phyloP scores from a whole-genome alignment of 2,888 invertebrate genomes.

The Ormyrus rosae region DNA sequence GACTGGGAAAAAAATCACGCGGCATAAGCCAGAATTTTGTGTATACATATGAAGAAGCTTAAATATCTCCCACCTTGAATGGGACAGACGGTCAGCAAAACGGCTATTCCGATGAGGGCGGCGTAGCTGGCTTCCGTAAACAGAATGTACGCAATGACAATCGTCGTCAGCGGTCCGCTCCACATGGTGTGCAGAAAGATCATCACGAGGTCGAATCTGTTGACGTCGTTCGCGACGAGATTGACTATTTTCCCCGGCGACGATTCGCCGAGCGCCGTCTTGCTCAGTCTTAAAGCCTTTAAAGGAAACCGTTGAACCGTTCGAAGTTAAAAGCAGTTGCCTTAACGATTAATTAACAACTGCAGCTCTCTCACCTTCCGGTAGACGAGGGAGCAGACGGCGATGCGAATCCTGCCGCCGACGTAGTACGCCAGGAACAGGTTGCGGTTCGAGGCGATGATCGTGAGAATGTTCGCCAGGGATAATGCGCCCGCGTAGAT shows the following conservation, averaged over 20 bases:
- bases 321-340: too few relatives aligned
- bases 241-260: conserved; percentile 78
- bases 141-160: conserved; percentile 86
- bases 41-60: not conserved
- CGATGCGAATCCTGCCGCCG: conserved; percentile 89
- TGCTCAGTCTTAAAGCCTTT: conserved; percentile 60
- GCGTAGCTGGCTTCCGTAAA: conserved; percentile 86
- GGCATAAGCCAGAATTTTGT: not conserved
- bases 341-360: too few relatives aligned
- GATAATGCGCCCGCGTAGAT: conserved; percentile 70
- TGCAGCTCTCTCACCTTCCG: conserved; percentile 82
- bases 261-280: conserved; percentile 85
- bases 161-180: conserved; percentile 86
- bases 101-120: conserved; percentile 88
- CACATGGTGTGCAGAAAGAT: conserved; percentile 95
- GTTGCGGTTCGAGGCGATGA: conserved; percentile 82
- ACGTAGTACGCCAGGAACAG: conserved; percentile 83
- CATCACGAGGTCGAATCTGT: conserved; percentile 92
- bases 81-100: conserved; percentile 90
- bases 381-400: conserved; percentile 89
- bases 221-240: conserved; percentile 90
- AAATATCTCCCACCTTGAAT: conserved; percentile 81
- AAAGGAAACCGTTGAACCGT: too few relatives aligned
- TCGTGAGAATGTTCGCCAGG: conserved; percentile 73
- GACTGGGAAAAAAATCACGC: conserved; percentile 53